These are phyloP conservation scores for Sarcophaga subvicina DNA, from an alignment of 2,888 invertebrate genomes.

Conservation along the genomic window DNA sequence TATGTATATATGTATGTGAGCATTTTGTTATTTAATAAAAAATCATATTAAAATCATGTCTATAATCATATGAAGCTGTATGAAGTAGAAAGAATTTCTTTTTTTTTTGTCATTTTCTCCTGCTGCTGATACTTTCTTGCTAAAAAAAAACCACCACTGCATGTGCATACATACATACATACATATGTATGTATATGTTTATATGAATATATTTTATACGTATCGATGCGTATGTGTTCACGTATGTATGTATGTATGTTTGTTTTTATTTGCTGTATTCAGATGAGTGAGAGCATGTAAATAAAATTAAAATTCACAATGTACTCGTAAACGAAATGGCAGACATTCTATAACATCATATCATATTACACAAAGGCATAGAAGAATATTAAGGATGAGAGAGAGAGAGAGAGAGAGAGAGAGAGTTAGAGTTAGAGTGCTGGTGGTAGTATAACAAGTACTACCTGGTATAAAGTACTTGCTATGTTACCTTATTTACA, in stretches of 20 bases:
- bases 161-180: too few relatives aligned
- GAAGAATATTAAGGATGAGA: constrained; percentile 2
- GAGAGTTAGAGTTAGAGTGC: not conserved
- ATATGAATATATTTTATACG: not conserved
- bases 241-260: not conserved
- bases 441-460: not conserved
- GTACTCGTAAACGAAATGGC: constrained; percentile 53
- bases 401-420: not conserved
- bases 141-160: not conserved
- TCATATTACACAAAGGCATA: constrained; percentile 54
- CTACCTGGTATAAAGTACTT: constrained; percentile 30
- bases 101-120: not conserved
- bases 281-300: constrained; percentile 35
- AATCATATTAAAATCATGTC: constrained; percentile 66
- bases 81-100: constrained; percentile 13
- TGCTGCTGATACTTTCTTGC: not conserved
- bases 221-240: not conserved
- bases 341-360: constrained; percentile 57
- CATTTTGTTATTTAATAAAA: constrained; percentile 46
- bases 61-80: constrained; percentile 54
- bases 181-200: constrained; percentile 4
- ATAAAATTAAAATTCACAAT: constrained; percentile 67
- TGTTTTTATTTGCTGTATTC: constrained; percentile 1
- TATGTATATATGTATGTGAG: not conserved
- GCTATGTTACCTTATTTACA: constrained; percentile 37